phyloP scores from a whole-genome alignment of 2,113 vertebrate genomes.

The Chlorodrepanis virens region DNA sequence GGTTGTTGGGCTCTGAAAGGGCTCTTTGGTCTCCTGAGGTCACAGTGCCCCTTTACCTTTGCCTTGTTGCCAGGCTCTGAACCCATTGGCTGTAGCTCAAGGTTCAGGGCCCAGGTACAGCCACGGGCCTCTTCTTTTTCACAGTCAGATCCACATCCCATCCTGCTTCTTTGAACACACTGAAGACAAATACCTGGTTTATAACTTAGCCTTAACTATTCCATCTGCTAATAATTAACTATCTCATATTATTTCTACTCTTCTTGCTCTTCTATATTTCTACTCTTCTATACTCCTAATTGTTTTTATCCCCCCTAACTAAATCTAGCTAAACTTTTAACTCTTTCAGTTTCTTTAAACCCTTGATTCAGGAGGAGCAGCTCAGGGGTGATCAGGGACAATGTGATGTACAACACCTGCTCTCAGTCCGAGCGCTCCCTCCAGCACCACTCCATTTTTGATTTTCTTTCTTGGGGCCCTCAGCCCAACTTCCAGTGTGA shows the following conservation, averaged over 20 bases:
- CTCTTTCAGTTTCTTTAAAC: not conserved
- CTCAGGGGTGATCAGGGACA: rapidly evolving
- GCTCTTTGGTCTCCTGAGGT: not conserved
- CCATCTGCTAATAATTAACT: not conserved
- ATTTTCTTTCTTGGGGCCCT: not conserved
- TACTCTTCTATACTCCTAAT: not conserved
- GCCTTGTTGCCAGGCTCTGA: not conserved
- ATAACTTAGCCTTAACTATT: not conserved
- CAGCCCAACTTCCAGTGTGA: not conserved
- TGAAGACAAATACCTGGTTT: not conserved
- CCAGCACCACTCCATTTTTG: not conserved
- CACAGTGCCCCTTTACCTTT: not conserved
- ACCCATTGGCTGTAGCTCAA: not conserved
- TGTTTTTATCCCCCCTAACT: not conserved
- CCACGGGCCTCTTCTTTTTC: not conserved
- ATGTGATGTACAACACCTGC: rapidly evolving
- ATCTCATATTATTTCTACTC: not conserved
- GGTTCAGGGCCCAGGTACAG: not conserved
- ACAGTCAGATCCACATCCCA: not conserved
- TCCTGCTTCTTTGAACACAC: not conserved
- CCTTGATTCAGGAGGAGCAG: not conserved
- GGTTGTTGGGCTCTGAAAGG: no score
- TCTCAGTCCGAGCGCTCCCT: rapidly evolving
- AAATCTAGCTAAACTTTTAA: not conserved
- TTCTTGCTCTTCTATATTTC: not conserved